These are phyloP conservation scores for Altica lythri DNA, from an alignment of 2,888 invertebrate species.

Conservation along the genomic window DNA sequence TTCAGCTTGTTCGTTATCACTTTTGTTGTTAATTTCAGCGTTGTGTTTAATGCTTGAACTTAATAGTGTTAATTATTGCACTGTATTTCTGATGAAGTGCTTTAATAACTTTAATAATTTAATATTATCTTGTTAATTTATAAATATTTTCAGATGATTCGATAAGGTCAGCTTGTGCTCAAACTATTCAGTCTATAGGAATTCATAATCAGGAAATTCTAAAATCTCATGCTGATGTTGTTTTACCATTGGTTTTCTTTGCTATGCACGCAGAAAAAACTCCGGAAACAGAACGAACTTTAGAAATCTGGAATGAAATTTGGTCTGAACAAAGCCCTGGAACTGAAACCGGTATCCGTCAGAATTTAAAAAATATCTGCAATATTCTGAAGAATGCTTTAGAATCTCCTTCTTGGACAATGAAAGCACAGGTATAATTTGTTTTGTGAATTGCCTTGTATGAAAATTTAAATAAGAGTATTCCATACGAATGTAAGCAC, in stretches of 20 bases:
- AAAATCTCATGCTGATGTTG: constrained; percentile 73
- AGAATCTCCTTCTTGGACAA: constrained; percentile 84
- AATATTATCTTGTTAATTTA: too few relatives aligned
- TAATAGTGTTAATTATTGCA: too few relatives aligned
- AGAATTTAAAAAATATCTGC: constrained; percentile 75
- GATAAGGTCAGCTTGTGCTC: constrained; percentile 73
- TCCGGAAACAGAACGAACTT: constrained; percentile 66
- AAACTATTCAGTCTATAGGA: constrained; percentile 79
- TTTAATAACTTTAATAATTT: too few relatives aligned
- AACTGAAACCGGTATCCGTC: constrained; percentile 78
- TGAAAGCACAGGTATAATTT: constrained; percentile 73
- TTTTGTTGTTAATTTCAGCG: too few relatives aligned
- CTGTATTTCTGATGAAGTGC: too few relatives aligned
- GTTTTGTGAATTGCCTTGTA: too few relatives aligned
- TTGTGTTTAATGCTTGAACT: too few relatives aligned
- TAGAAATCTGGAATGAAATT: constrained; percentile 83
- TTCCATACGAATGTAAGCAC: too few relatives aligned
- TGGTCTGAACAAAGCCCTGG: constrained; percentile 91
- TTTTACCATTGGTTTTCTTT: constrained; percentile 84
- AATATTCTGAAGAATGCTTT: constrained; percentile 72
- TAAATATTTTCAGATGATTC: constrained; percentile 73
- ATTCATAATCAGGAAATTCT: constrained; percentile 82
- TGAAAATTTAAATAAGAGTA: too few relatives aligned
- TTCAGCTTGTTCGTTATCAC: too few relatives aligned
- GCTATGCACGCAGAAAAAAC: constrained; percentile 86